Evolutionary conservation across 2,888 invertebrate genomes (phyloP), one percentile per base, ranked within the genome.

Genomic region (Congeria kusceri): DNA sequence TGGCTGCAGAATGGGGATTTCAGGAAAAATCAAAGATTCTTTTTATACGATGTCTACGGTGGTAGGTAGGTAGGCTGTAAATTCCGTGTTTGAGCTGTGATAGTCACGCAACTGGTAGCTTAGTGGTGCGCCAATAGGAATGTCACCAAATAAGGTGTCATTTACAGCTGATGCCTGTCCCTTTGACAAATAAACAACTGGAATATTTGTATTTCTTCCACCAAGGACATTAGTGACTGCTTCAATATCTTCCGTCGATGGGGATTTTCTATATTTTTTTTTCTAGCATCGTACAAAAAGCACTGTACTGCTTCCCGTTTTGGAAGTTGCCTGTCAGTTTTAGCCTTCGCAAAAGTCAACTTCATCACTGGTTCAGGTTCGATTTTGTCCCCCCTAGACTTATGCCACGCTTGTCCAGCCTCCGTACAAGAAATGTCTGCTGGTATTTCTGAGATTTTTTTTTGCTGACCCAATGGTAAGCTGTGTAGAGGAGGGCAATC

Each of bases 121-220:
- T 20, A 61, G 39, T 61, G 56, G 56, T 15, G 56, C 29, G 32
- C 61, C 61, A 29, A 61, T 32, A 28, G 61, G 32, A 61, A 61
- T 18, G 9, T 32, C 61, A 32, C 61, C 61, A 32, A 39, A 32
- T 32, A 61, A n/a, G 11, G 61, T 61, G 15, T 61, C 61, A n/a
- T 11, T 61, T 4, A 15, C 20, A 9, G 27, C 18, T 3, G 32
- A 28, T 3, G 61, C 4, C 7, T 28, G 13, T 7, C 20, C 18
- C 20, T 29, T 32, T 13, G 32, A 28, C 13, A 32, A 18, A 29
- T 32, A 61, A 29, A 32, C 61, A n/a, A 61, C 11, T 7, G 61
- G 61, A 69, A 23, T 20, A 77, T 77, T 5, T 13, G 9, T 15
- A 39, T 39, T 39, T 39, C 39, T 11, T 39, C 11, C 39, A 39